phyloP scores from a whole-genome alignment of 2,888 invertebrate species.

The Apodemia duryi region DNA sequence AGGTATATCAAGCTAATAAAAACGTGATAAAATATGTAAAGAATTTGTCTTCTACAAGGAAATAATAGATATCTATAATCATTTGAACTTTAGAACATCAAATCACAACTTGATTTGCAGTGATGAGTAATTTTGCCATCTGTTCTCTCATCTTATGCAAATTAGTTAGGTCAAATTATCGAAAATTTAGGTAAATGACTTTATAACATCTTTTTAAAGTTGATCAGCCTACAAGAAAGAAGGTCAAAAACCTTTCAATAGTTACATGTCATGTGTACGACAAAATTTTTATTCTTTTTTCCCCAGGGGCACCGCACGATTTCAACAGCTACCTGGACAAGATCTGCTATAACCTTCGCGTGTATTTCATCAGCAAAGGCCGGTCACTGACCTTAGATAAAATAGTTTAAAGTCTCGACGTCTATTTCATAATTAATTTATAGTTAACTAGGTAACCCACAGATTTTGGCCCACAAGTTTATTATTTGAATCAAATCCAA shows the following conservation, averaged over 20 bases:
- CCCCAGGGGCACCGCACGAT: slow-evolving; percentile 46
- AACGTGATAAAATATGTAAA: not conserved
- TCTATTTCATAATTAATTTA: slow-evolving; percentile 36
- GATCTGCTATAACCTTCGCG: slow-evolving; percentile 58
- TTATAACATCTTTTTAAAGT: slow-evolving; percentile 23
- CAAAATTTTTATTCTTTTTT: slow-evolving; percentile 32
- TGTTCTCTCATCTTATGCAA: not conserved
- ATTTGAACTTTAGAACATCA: not conserved
- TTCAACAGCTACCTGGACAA: slow-evolving; percentile 48
- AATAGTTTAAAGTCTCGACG: slow-evolving; percentile 39
- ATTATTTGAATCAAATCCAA: too few relatives aligned
- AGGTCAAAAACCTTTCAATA: slow-evolving; percentile 36
- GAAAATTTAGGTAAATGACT: not conserved
- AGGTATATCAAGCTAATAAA: too few relatives aligned
- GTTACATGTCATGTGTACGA: slow-evolving; percentile 33
- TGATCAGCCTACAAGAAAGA: slow-evolving; percentile 30
- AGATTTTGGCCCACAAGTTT: too few relatives aligned
- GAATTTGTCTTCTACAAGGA: slow-evolving; percentile 24
- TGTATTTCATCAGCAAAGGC: slow-evolving; percentile 57
- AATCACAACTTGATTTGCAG: not conserved
- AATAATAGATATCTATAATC: not conserved
- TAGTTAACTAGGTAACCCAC: slow-evolving; percentile 1
- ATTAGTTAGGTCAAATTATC: slow-evolving; percentile 9
- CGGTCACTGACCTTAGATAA: slow-evolving; percentile 56
- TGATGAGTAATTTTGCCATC: slow-evolving; percentile 3